phyloP scores from a whole-genome alignment of 2,888 invertebrate genomes.

The Lucinisca nassula region DNA sequence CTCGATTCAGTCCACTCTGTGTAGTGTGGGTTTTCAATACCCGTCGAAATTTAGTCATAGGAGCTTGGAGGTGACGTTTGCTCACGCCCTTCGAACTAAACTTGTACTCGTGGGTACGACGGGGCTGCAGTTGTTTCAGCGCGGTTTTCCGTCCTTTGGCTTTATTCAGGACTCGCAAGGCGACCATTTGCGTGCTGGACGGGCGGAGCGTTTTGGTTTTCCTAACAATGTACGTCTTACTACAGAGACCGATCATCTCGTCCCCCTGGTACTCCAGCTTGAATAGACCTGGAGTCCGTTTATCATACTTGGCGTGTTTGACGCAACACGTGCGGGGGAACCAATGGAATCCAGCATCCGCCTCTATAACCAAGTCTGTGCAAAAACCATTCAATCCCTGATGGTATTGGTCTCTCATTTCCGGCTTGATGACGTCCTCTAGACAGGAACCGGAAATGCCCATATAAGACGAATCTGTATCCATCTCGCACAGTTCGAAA shows the following conservation, averaged over 20 bases:
- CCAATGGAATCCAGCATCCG: slow-evolving; percentile 53
- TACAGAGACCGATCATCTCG: slow-evolving; percentile 3
- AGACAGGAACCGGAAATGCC: slow-evolving; percentile 45
- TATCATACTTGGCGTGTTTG: slow-evolving; percentile 20
- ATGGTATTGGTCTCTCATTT: slow-evolving; percentile 21
- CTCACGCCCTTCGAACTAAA: slow-evolving; percentile 10
- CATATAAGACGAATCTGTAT: slow-evolving; percentile 72
- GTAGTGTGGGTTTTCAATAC: background rate
- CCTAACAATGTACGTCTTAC: slow-evolving; percentile 17
- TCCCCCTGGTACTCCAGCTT: slow-evolving; percentile 12
- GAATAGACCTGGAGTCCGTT: background rate
- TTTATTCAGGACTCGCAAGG: background rate
- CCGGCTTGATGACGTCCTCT: slow-evolving; percentile 44
- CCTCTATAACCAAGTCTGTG: slow-evolving; percentile 36
- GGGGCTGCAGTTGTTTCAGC: background rate
- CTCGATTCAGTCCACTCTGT: background rate
- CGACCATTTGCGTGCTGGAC: background rate
- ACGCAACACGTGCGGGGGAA: slow-evolving; percentile 57
- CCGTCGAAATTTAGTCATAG: background rate
- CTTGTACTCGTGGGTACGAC: background rate
- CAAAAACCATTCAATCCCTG: too few relatives aligned
- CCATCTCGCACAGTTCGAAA: slow-evolving; percentile 68
- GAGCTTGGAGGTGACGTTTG: background rate
- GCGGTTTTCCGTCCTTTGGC: background rate
- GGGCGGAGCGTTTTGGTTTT: background rate